Percentiles rank a stretch among this genome's conserved stretches.
Conservation (phyloP, 2,888 invertebrate genomes). For the Drosophila mayaguana region DNA sequence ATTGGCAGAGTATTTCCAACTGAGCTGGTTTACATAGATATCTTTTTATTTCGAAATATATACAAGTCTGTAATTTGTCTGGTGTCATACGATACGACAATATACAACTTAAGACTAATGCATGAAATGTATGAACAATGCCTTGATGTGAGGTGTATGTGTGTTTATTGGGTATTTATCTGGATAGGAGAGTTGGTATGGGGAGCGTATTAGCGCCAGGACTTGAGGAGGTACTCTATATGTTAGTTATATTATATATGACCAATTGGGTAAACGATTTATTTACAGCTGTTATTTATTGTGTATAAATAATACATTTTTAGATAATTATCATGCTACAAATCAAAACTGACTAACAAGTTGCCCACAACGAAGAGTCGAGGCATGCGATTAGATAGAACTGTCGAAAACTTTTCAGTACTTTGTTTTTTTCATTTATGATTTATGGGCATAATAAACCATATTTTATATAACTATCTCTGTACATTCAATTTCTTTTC, state of each 20-base stretch:
- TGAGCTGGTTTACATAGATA: neutral
- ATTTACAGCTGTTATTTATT: slow-evolving; percentile 48
- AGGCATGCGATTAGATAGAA: slow-evolving; percentile 7
- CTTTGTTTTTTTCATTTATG: neutral
- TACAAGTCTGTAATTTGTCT: slow-evolving; percentile 40
- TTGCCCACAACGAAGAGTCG: slow-evolving; percentile 19
- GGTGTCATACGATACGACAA: slow-evolving; percentile 50
- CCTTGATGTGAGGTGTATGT: slow-evolving; percentile 50
- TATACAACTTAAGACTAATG: slow-evolving; percentile 77
- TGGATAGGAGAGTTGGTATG: slow-evolving; percentile 1
- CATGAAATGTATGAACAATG: slow-evolving; percentile 80
- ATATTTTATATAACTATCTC: slow-evolving; percentile 2
- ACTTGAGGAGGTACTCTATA: slow-evolving; percentile 13
- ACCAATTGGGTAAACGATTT: slow-evolving; percentile 53
- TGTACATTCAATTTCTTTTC: neutral
- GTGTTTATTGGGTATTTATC: slow-evolving; percentile 21
- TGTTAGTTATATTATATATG: slow-evolving; percentile 28
- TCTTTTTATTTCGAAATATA: neutral
- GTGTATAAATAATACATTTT: slow-evolving; percentile 10
- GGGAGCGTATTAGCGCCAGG: slow-evolving; percentile 30
- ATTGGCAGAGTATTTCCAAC: slow-evolving; percentile 6
- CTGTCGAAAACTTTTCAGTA: neutral
- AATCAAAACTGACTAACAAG: slow-evolving; percentile 35
- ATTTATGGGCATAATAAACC: neutral
- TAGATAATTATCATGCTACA: slow-evolving; percentile 32